phyloP scores from a whole-genome alignment of 2,888 invertebrate species.

The Dilophus febrilis region DNA sequence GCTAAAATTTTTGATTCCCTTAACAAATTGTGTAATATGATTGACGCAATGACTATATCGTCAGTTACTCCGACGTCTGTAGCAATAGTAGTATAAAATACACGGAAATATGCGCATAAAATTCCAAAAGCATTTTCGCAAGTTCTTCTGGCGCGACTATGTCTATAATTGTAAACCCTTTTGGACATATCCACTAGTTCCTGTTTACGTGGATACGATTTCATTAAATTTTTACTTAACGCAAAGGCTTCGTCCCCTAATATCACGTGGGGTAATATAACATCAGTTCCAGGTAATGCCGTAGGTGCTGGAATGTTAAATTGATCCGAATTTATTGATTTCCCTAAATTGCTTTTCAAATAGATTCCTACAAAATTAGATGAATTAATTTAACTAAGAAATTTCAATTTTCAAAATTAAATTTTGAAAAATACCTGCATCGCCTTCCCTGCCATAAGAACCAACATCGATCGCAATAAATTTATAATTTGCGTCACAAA shows the following conservation, averaged over 20 bases:
- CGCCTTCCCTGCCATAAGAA: slow-evolving; percentile 8
- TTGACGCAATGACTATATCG: not conserved
- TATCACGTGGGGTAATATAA: not conserved
- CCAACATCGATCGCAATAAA: slow-evolving; percentile 10
- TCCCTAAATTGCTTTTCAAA: not conserved
- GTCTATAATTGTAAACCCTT: not conserved
- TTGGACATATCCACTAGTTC: not conserved
- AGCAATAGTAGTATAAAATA: not conserved
- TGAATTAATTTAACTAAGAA: not conserved
- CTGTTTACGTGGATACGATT: not conserved
- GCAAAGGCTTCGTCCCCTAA: not conserved
- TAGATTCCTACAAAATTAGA: not conserved
- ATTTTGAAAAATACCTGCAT: slow-evolving; percentile 1
- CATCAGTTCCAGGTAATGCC: not conserved
- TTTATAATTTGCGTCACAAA: not conserved
- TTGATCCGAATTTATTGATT: not conserved
- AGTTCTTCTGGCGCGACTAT: not conserved
- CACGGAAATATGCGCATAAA: not conserved
- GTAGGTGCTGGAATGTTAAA: not conserved
- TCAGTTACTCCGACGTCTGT: not conserved
- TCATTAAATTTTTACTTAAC: not conserved
- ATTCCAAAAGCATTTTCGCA: slow-evolving; percentile 1
- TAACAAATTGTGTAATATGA: too few species aligned
- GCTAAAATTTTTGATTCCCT: too few species aligned
- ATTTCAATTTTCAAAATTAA: too few species aligned